phyloP scores from a whole-genome alignment of 2,797 vertebrate species.

The Bradypodion pumilum region DNA sequence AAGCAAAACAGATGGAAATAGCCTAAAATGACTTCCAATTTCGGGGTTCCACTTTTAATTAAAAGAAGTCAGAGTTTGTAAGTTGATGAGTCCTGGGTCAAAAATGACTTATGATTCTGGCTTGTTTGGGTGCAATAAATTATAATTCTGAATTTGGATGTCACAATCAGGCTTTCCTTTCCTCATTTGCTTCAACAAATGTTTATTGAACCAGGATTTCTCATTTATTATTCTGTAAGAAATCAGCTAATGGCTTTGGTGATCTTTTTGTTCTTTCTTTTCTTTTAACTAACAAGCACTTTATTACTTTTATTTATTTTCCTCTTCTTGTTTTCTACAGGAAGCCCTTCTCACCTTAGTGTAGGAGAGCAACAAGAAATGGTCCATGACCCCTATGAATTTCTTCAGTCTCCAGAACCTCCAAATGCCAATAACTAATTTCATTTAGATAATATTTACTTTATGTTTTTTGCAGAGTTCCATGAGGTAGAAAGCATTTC shows the following conservation, averaged over 20 bases:
- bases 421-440: conserved; percentile 64
- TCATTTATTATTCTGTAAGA: not conserved
- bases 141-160: not conserved
- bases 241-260: not conserved
- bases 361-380: conserved; percentile 92
- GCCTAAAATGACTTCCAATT: not conserved
- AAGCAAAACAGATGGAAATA: not conserved
- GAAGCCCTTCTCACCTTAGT: conserved; percentile 91
- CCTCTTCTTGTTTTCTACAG: conserved; percentile 66
- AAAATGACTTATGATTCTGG: not conserved
- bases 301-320: not conserved
- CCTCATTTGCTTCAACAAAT: too few species aligned
- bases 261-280: too few species aligned
- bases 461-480: conserved; percentile 49
- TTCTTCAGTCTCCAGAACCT: conserved; percentile 93
- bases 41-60: not conserved
- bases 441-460: conserved; percentile 17
- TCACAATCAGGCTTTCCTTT: not conserved
- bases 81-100: not conserved
- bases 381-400: conserved; percentile 94
- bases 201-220: not conserved
- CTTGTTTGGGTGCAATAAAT: not conserved
- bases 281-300: too few species aligned
- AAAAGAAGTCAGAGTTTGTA: not conserved
- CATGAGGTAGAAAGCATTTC: conserved; percentile 56